Conservation (phyloP, 2,797 vertebrate species). For the Sphenodon punctatus region DNA sequence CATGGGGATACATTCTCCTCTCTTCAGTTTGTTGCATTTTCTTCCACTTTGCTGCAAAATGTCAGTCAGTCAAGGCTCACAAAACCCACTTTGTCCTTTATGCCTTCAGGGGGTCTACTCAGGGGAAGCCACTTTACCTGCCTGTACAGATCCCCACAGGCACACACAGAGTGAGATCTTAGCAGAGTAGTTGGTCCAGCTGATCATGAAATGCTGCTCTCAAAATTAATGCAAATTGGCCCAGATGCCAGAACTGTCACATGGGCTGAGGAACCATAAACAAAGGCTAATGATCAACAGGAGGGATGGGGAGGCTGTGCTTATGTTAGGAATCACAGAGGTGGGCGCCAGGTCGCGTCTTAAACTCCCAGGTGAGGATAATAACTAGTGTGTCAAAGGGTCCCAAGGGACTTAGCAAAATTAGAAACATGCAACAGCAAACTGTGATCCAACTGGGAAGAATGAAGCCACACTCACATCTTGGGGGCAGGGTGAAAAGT, state of each 20-base stretch:
- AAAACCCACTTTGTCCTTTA: too few species aligned
- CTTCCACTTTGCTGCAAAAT: neutral
- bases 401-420: neutral
- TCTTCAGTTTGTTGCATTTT: neutral
- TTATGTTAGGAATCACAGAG: neutral
- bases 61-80: neutral
- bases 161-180: too few species aligned
- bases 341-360: neutral
- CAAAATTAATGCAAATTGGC: neutral
- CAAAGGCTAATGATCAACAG: constrained; percentile 7
- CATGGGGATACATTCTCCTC: too few species aligned
- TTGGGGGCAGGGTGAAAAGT: too few species aligned
- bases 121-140: too few species aligned
- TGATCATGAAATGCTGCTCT: neutral
- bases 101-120: too few species aligned
- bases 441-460: neutral
- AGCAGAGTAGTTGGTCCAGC: too few species aligned
- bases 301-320: neutral
- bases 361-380: too few species aligned
- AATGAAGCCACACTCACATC: neutral
- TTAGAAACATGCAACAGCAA: neutral
- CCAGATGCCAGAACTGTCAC: neutral
- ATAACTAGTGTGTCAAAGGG: too few species aligned
- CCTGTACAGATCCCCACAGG: too few species aligned
- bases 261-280: neutral